phyloP scores from a whole-genome alignment of 2,797 vertebrate genomes.

The Petrocephalus sullivani region DNA sequence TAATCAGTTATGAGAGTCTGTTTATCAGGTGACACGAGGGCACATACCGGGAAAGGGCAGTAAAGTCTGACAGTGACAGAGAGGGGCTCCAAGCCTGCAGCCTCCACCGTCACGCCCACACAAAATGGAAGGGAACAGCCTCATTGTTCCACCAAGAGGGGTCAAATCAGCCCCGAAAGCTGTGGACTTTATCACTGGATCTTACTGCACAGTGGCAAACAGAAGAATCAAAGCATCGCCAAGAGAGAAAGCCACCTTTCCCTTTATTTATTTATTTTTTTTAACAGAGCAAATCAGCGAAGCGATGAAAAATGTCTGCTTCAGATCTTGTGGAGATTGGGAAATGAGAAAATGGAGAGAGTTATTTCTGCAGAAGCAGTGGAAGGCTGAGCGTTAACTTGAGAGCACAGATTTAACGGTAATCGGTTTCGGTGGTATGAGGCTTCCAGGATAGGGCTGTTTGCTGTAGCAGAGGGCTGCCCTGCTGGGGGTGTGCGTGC shows the following conservation, averaged over 20 bases:
- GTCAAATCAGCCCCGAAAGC: neutral
- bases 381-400: neutral
- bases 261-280: neutral
- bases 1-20: conserved; percentile 20
- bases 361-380: neutral
- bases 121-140: neutral
- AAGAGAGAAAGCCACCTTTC: neutral
- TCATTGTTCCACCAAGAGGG: neutral
- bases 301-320: neutral
- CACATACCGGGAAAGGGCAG: neutral
- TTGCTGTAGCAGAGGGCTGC: neutral
- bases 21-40: neutral
- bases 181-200: neutral
- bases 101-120: neutral
- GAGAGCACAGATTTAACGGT: conserved; percentile 2
- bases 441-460: neutral
- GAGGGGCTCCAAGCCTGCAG: neutral
- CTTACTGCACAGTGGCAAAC: neutral
- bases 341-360: neutral
- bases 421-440: conserved; percentile 8
- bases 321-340: neutral
- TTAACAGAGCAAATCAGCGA: conserved; percentile 22
- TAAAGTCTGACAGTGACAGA: conserved; percentile 18
- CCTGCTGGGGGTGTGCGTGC: neutral
- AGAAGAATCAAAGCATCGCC: neutral